Evolutionary conservation across 2,888 invertebrate species (phyloP), one percentile per base, ranked within the genome.

Genomic region (Drosophila helvetica): DNA sequence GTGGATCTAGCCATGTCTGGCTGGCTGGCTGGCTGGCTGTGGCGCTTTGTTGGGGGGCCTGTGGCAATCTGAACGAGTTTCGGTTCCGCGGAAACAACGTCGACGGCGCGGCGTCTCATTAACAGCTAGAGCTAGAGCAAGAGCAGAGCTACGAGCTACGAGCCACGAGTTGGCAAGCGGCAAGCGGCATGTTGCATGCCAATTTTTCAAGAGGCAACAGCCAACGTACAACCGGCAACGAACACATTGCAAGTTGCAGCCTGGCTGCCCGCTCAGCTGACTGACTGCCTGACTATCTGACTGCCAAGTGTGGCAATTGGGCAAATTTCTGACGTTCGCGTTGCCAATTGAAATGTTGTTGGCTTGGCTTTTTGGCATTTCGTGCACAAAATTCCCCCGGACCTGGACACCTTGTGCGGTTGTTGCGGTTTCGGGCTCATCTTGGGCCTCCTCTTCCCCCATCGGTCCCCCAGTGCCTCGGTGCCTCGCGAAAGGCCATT

Each of bases 51-150:
- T 6, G 38, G 47, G 15, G 15, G 50, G 63, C 61, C 59, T 72
- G 66, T 45, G 66, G 82, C 74, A 69, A 73, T 56, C 55, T 70
- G 88, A 84, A 80, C 84, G 74, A 86, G 88, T 86, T 38, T 85
- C 71, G 86, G 88, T 84, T 85, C 88, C 86, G 84, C 88, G 83
- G 83, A 87, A 88, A 80, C 75, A 77, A 38, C 59, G 19, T 4
- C 66, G 30, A 45, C 73, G 38, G 8, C 5, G 52, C 67, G n/a
- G 51, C 55, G 63, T 60, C 78, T 80, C 68, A 86, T 83, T 80
- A 74, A 69, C 72, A 45, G 57, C 38, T 38, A n/a, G 38, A 45
- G 57, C 38, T 38, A n/a, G 38, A n/a, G 33, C 57, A 43, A 33
- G n/a, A 25, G 73, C 50, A 52, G 51, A 55, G 65, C 47, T 48